Evolutionary conservation across 1,140 invertebrate genomes (phyloP), one percentile per base, ranked within the genome.

Genomic region (Drosophila pallidifrons): DNA sequence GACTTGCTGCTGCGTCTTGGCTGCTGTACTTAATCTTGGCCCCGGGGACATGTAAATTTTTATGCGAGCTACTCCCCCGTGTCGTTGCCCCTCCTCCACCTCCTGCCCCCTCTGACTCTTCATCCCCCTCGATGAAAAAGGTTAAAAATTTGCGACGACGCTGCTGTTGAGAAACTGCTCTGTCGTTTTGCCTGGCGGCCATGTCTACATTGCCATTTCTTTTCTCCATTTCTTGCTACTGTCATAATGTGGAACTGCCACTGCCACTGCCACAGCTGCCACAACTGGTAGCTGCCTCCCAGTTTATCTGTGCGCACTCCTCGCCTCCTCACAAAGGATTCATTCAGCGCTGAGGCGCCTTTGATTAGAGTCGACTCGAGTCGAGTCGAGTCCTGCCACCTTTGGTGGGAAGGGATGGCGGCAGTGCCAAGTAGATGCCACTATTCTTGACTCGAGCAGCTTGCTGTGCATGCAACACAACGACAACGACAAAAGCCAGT

Each of bases 11-110:
- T 60, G 55, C 72, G 65, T 75, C 72, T 70, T 75, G 58, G 77
- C 64, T 81, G 77, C 73, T 78, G 82, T 90, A 86, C 82, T 91
- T 91, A 91, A 91, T 91, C 89, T 91, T 83, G 77, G 80, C 89
- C 89, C 89, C 81, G 74, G 89, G 89, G 89, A 91, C 89, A 91
- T 91, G 89, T 90, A 91, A 91, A 91, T 91, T 91, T 91, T 90
- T 90, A 89, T 90, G 86, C 85, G 81, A 80, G 59, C 70, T 32
- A 68, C 65, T 57, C 65, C 54, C 55, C 45, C 73, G 55, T 69
- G 73, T 54, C 28, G 57, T 10, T 16, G 16, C 13, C 16, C 3
- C 10, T 8, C 13, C 13, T 20, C 7, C 15, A 7, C 8, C 32
- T 4, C 2, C n/a, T n/a, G n/a, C n/a, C n/a, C n/a, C 32, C 7